A percentile compares a stretch with the other conserved stretches of the same genome.
Evolutionary conservation across 2,888 invertebrate species (phyloP).

Genomic region (Ectemnius continuus): DNA sequence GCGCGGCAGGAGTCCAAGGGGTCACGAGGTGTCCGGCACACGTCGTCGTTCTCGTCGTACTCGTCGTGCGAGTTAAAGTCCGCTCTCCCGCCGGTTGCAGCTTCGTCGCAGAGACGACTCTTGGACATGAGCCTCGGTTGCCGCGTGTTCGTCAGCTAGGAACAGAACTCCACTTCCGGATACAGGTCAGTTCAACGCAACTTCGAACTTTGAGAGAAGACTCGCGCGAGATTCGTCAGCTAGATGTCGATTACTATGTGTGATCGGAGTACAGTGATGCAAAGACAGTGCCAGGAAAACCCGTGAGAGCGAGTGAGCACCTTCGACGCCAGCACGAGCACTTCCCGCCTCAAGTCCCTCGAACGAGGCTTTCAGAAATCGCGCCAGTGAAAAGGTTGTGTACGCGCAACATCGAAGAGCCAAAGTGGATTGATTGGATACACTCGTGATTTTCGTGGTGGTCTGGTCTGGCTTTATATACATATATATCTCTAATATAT

Average conservation of each 20-base stretch:
- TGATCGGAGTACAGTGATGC: constrained; percentile 1
- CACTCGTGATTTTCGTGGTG: constrained; percentile 7
- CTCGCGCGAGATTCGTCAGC: too few species aligned
- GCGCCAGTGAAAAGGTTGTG: neutral
- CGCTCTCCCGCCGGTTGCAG: constrained; percentile 47
- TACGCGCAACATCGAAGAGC: constrained; percentile 3
- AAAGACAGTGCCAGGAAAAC: constrained; percentile 1
- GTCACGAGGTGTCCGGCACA: constrained; percentile 63
- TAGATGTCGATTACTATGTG: too few species aligned
- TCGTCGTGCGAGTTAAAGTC: constrained; percentile 23
- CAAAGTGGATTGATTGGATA: neutral
- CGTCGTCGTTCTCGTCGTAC: constrained; percentile 22
- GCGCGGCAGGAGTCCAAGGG: constrained; percentile 66
- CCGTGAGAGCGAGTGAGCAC: constrained; percentile 54
- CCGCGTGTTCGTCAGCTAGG: constrained; percentile 59
- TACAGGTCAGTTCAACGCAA: constrained; percentile 57
- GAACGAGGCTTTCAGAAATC: constrained; percentile 1
- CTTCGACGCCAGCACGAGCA: constrained; percentile 18
- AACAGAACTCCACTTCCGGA: constrained; percentile 38
- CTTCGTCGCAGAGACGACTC: constrained; percentile 43
- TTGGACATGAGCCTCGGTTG: constrained; percentile 63
- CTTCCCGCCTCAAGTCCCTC: constrained; percentile 23
- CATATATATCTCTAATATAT: too few species aligned
- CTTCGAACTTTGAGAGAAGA: too few species aligned
- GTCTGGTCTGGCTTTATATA: neutral